These are phyloP conservation scores for Bilobella aurantiaca DNA, from an alignment of 1,140 invertebrate genomes.

Conservation along the genomic window DNA sequence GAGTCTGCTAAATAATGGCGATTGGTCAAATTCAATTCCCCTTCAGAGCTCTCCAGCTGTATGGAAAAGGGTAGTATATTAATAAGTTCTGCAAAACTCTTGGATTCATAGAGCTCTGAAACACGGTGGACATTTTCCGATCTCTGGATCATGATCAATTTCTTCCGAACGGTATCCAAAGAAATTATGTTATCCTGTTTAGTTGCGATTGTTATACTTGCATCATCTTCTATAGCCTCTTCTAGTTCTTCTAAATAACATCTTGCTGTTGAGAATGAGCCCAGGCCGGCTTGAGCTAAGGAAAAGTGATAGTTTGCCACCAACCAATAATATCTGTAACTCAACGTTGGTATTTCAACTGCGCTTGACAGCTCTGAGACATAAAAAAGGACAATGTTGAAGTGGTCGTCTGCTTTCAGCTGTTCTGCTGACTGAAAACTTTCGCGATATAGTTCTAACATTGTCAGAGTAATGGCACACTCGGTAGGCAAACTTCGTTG, in stretches of 20 bases:
- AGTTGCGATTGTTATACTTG: slow-evolving; percentile 11
- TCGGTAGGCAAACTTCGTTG: slow-evolving; percentile 43
- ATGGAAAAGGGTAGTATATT: slow-evolving; percentile 24
- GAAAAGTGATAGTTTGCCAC: slow-evolving; percentile 8
- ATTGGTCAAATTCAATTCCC: slow-evolving; percentile 10
- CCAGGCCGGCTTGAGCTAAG: not conserved
- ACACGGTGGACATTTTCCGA: slow-evolving; percentile 22
- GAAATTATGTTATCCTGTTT: slow-evolving; percentile 21
- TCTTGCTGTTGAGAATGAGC: not conserved
- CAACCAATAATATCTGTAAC: slow-evolving; percentile 5
- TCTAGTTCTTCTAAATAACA: slow-evolving; percentile 12
- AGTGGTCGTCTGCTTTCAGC: not conserved
- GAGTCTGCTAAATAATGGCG: slow-evolving; percentile 20
- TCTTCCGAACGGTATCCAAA: slow-evolving; percentile 20
- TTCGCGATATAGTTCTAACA: slow-evolving; percentile 47
- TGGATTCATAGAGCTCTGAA: slow-evolving; percentile 17
- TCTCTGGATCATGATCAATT: slow-evolving; percentile 12
- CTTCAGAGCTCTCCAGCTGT: slow-evolving; percentile 11
- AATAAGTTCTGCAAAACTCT: slow-evolving; percentile 21
- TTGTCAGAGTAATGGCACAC: slow-evolving; percentile 42
- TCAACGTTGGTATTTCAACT: too few relatives aligned
- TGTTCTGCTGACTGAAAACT: slow-evolving; percentile 53
- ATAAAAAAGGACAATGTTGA: not conserved
- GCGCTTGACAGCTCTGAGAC: not conserved
- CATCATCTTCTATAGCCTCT: not conserved